Evolutionary conservation across 2,797 vertebrate genomes (phyloP).

Genomic region (Schizopygopsis malacanthus): DNA sequence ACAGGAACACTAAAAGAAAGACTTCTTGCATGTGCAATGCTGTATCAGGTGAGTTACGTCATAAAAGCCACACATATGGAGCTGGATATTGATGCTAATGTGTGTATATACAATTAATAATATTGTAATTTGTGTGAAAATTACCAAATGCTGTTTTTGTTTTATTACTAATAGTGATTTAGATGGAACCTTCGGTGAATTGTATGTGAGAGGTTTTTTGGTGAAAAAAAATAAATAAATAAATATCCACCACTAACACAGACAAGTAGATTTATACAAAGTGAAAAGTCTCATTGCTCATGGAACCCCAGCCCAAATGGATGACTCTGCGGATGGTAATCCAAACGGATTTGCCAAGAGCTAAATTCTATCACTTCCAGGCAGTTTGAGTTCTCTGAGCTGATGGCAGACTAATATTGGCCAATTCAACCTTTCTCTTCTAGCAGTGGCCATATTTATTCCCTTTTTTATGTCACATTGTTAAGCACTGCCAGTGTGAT

Average conservation of each 20-base stretch:
- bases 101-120: not conserved
- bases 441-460: not conserved
- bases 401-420: slow-evolving; percentile 17
- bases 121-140: no score
- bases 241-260: not conserved
- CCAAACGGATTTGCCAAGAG: not conserved
- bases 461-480: slow-evolving; percentile 9
- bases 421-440: slow-evolving; percentile 5
- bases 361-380: slow-evolving; percentile 27
- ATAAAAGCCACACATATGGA: not conserved
- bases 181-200: no score
- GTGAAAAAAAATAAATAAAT: not conserved
- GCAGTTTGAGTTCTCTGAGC: slow-evolving; percentile 1
- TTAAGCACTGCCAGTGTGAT: slow-evolving; percentile 33
- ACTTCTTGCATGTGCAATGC: not conserved
- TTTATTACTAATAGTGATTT: no score
- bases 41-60: not conserved
- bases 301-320: not conserved
- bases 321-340: not conserved
- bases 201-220: no score
- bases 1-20: not conserved
- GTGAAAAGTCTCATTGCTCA: not conserved
- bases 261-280: not conserved
- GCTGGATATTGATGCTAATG: not conserved
- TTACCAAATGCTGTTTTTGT: no score